These are phyloP conservation scores for Taeniopygia guttata DNA, from an alignment of 2,797 vertebrate genomes.

Conservation along the genomic window DNA sequence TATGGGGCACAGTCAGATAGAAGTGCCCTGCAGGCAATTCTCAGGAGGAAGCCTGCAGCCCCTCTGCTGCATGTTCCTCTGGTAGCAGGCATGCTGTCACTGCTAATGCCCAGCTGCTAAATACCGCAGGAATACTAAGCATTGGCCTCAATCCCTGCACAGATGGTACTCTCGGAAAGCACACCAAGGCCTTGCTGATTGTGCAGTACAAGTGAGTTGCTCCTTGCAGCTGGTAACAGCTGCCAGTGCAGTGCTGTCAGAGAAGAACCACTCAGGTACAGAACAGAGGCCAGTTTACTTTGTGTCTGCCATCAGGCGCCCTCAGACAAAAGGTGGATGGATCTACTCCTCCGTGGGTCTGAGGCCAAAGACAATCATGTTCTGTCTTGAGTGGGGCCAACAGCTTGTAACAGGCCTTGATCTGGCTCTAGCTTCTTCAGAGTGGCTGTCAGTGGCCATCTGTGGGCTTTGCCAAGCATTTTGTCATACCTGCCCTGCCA, in stretches of 20 bases:
- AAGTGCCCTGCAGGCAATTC: not conserved
- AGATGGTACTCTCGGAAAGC: not conserved
- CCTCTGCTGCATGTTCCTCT: not conserved
- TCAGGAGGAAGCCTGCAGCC: not conserved
- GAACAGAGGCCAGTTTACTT: too few species aligned
- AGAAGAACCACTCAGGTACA: fast-evolving
- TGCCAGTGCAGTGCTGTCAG: not conserved
- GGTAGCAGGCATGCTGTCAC: not conserved
- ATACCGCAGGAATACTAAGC: not conserved
- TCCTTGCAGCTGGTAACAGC: not conserved
- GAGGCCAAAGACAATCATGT: not conserved
- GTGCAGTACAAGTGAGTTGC: not conserved
- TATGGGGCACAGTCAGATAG: too few species aligned
- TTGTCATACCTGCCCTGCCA: not conserved
- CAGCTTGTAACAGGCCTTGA: fast-evolving
- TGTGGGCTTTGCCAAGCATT: not conserved
- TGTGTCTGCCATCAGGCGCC: not conserved
- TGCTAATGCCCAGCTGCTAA: not conserved
- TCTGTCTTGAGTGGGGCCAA: not conserved
- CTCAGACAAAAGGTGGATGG: too few species aligned
- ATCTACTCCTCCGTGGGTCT: not conserved
- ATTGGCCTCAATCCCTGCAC: not conserved
- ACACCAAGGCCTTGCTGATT: not conserved
- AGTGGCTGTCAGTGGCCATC: not conserved
- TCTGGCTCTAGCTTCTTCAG: not conserved